Evolutionary conservation across 2,888 invertebrate genomes (phyloP).

Genomic region (Atherix ibis): DNA sequence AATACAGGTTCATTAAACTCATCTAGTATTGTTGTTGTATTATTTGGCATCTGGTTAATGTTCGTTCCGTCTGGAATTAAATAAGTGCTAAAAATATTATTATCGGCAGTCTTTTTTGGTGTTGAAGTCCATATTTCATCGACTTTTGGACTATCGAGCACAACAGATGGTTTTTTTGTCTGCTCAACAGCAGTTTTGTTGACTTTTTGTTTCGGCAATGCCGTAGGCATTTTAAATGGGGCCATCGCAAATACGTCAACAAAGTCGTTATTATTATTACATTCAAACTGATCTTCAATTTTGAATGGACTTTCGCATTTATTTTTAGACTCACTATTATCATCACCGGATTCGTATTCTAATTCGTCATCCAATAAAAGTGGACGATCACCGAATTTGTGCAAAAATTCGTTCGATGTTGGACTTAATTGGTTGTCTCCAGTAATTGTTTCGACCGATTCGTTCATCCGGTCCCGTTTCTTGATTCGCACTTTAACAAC

Average conservation of each 20-base stretch:
- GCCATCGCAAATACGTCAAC: conserved; percentile 54
- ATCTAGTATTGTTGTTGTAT: conserved; percentile 17
- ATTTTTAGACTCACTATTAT: conserved; percentile 13
- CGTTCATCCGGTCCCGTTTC: conserved; percentile 28
- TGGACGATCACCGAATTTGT: conserved; percentile 60
- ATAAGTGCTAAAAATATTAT: conserved; percentile 4
- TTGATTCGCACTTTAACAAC: conserved; percentile 36
- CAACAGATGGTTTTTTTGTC: conserved; percentile 5
- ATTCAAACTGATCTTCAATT: conserved; percentile 22
- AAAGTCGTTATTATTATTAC: conserved; percentile 24
- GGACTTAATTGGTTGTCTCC: conserved; percentile 39
- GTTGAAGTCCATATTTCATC: conserved; percentile 30
- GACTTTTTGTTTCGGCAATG: conserved; percentile 15
- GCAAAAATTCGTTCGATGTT: conserved; percentile 43
- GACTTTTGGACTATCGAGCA: conserved; percentile 6
- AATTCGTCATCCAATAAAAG: conserved; percentile 61
- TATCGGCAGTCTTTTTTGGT: conserved; percentile 16
- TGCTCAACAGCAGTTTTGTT: conserved; percentile 11
- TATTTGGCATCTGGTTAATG: conserved; percentile 9
- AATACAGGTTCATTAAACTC: conserved; percentile 32
- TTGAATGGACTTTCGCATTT: conserved; percentile 21
- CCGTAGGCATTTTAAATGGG: conserved; percentile 38
- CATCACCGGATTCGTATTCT: conserved; percentile 40
- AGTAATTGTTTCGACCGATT: conserved; percentile 16
- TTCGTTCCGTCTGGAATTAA: conserved; percentile 13